Evolutionary conservation across 1,140 invertebrate species (phyloP).

Genomic region (Zaprionus africanus): DNA sequence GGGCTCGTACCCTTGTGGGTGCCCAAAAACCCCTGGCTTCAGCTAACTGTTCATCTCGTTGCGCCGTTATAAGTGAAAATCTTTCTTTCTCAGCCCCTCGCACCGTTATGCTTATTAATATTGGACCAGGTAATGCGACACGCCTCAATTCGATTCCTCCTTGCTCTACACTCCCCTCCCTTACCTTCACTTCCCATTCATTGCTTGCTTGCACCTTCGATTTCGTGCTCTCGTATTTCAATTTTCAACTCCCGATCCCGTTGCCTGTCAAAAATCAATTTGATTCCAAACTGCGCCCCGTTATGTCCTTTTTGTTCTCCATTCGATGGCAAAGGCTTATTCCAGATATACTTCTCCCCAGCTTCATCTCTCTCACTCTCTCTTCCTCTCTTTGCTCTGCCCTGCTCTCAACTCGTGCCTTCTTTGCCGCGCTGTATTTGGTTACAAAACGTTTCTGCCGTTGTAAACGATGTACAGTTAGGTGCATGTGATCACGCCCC

Average conservation of each 20-base stretch:
- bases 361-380: not conserved
- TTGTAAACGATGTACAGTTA: slow-evolving; percentile 35
- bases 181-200: not conserved
- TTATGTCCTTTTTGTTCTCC: slow-evolving; percentile 38
- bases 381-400: not conserved
- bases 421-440: slow-evolving; percentile 49
- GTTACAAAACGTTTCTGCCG: slow-evolving; percentile 42
- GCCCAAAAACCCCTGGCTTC: slow-evolving; percentile 22
- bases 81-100: slow-evolving; percentile 14
- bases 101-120: slow-evolving; percentile 78
- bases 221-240: slow-evolving; percentile 58
- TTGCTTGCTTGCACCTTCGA: slow-evolving; percentile 55
- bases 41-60: slow-evolving; percentile 37
- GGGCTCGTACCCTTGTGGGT: slow-evolving; percentile 59
- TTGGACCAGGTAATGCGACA: slow-evolving; percentile 69
- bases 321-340: slow-evolving; percentile 47
- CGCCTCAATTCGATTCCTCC: slow-evolving; percentile 30
- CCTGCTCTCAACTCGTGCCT: slow-evolving; percentile 13
- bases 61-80: slow-evolving; percentile 73
- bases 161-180: not conserved
- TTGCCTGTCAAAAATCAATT: slow-evolving; percentile 65
- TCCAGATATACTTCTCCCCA: slow-evolving; percentile 18
- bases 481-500: slow-evolving; percentile 40
- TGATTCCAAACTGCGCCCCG: slow-evolving; percentile 32
- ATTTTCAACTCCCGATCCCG: slow-evolving; percentile 43